Evolutionary conservation across 2,113 vertebrate genomes (phyloP).

Genomic region (Apistogramma diplotaenia): DNA sequence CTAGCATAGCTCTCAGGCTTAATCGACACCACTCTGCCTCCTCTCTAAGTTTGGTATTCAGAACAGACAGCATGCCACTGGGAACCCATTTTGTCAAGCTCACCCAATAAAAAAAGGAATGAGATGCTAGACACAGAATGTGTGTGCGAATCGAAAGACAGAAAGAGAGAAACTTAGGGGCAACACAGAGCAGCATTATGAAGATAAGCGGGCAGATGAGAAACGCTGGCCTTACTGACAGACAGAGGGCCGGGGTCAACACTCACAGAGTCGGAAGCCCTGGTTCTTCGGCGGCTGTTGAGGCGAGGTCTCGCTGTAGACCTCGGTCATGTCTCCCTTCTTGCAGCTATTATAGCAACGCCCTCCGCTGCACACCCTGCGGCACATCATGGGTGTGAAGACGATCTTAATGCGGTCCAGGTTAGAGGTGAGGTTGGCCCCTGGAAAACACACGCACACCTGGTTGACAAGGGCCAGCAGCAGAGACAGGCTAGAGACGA

Average conservation of each 20-base stretch:
- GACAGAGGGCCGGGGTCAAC: constrained; percentile 9
- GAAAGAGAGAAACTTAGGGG: background rate
- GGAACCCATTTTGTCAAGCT: constrained; percentile 53
- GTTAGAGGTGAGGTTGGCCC: constrained; percentile 77
- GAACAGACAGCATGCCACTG: constrained; percentile 48
- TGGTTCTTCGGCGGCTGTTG: constrained; percentile 67
- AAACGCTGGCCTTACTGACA: background rate
- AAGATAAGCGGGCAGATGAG: background rate
- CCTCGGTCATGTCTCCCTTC: constrained; percentile 79
- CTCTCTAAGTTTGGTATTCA: constrained; percentile 44
- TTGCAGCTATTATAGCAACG: constrained; percentile 79
- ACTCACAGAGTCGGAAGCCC: constrained; percentile 83
- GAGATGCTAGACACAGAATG: constrained; percentile 3
- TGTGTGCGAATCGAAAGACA: constrained; percentile 20
- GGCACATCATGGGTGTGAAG: constrained; percentile 81
- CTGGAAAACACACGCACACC: constrained; percentile 68
- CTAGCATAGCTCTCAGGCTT: constrained; percentile 43
- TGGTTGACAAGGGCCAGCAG: constrained; percentile 61
- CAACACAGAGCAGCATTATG: background rate
- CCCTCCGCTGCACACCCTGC: constrained; percentile 69
- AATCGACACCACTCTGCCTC: constrained; percentile 49
- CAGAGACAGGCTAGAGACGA: constrained; percentile 49
- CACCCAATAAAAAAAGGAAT: constrained; percentile 48
- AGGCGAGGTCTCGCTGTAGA: constrained; percentile 76
- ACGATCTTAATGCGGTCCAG: constrained; percentile 82